Base-by-base conservation (phyloP, 2,797 vertebrate species). In the Schizopygopsis pylzovi region DNA sequence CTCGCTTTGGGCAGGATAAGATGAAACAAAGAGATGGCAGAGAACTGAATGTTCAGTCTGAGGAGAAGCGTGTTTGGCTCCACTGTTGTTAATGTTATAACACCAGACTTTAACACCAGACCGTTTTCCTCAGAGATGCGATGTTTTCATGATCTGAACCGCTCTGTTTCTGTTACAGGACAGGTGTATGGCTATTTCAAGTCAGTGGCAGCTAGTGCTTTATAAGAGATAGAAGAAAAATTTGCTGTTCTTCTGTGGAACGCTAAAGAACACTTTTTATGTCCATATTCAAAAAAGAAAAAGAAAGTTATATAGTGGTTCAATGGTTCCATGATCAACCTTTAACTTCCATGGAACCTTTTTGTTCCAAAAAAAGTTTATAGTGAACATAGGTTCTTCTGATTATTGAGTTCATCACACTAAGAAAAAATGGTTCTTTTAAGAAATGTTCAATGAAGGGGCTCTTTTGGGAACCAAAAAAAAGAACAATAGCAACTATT, bases 21-120 rank as follows among this genome's bases (percentile, higher is more conserved):
- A 80, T 73, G 67, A 73, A 80, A 37, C 67, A 49, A 45, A 59
- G 70, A 73, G 49, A 71, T 79, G 83, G 45, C 52, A 28, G 37
- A 78, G 39, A 70, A 70, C 47, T 67, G 81, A 72, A 70, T 67
- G 78, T 67, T 80, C 61, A 37, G 43, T 80, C 41, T 6, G 16
- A 25, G 25, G 6, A 65, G 7, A 39, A 70, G 65, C 8, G 12
- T 39, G 65, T 70, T 70, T 70, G 79, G 12, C 37, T n/a, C 13
- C 79, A 7, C 28, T 11, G 28, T 81, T 68, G 63, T 61, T 75
- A 61, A 49, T 65, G 37, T 72, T 72, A 45, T 59, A 81, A 52
- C 65, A 28, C 65, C 13, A 71, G 39, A 49, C 54, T 43, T 33
- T 33, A 3, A 33, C 33, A 33, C 33, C 33, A 33, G 33, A 33